Conservation (phyloP, 2,888 invertebrate genomes). For the Perdita meconis region DNA sequence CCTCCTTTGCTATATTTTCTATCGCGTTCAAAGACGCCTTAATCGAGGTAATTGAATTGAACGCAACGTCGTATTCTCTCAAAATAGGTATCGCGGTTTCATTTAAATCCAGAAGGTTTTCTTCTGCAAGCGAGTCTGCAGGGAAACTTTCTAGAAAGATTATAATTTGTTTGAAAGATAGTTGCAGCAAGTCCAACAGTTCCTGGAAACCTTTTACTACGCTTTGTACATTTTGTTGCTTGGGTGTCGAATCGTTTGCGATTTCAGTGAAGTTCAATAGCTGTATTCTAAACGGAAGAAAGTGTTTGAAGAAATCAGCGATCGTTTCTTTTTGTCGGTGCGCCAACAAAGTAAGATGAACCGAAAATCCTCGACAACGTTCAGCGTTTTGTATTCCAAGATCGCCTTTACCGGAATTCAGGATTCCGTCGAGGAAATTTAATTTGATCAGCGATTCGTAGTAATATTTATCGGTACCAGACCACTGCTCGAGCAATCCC, state of each 20-base stretch:
- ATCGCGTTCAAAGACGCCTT: constrained; percentile 66
- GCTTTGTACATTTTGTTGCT: constrained; percentile 82
- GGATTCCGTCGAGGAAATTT: constrained; percentile 87
- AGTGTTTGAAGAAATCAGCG: constrained; percentile 84
- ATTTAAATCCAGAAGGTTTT: constrained; percentile 71
- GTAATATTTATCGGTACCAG: constrained; percentile 90
- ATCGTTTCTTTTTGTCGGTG: constrained; percentile 88
- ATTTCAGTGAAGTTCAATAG: constrained; percentile 72
- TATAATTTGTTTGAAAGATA: constrained; percentile 89
- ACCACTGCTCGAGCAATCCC: constrained; percentile 86
- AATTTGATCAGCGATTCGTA: constrained; percentile 89
- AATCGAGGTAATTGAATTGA: constrained; percentile 67
- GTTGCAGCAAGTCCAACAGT: constrained; percentile 85
- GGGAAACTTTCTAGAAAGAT: constrained; percentile 89
- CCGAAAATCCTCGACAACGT: constrained; percentile 93
- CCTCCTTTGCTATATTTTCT: constrained; percentile 26
- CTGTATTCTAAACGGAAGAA: constrained; percentile 70
- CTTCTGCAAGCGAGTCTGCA: constrained; percentile 75
- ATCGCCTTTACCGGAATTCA: constrained; percentile 90
- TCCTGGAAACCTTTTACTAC: constrained; percentile 84
- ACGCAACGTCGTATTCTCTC: constrained; percentile 75
- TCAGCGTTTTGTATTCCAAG: constrained; percentile 92
- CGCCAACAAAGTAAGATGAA: constrained; percentile 90
- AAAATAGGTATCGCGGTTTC: constrained; percentile 67
- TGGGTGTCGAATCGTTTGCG: too few relatives aligned